Evolutionary conservation across 2,888 invertebrate genomes (phyloP).

Genomic region (Lottia scabra): DNA sequence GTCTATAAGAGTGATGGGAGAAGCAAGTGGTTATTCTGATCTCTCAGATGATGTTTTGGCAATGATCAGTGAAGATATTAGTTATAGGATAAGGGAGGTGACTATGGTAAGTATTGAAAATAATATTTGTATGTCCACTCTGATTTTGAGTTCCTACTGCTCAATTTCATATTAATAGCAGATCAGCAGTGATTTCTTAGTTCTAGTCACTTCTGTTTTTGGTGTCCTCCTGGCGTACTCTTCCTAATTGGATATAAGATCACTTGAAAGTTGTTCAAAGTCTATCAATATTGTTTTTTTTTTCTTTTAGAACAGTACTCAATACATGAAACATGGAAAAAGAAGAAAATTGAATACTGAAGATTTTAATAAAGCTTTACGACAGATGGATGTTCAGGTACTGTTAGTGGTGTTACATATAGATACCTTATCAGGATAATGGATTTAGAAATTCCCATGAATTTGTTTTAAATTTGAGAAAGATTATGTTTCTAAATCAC

Average conservation of each 20-base stretch:
- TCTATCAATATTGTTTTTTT: not conserved
- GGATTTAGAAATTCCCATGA: too few species aligned
- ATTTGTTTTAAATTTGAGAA: too few species aligned
- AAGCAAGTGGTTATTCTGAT: conserved; percentile 58
- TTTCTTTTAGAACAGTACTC: conserved; percentile 58
- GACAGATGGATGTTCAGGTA: conserved; percentile 64
- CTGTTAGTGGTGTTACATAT: not conserved
- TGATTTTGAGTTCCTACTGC: too few species aligned
- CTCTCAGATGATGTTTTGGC: conserved; percentile 60
- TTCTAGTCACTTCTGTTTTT: too few species aligned
- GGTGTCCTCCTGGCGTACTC: too few species aligned
- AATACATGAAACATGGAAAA: conserved; percentile 67
- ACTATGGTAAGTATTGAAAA: conserved; percentile 60
- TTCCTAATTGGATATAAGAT: too few species aligned
- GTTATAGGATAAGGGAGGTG: conserved; percentile 66
- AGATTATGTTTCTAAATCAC: too few species aligned
- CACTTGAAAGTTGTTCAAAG: too few species aligned
- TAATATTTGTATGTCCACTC: too few species aligned
- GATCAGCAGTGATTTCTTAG: too few species aligned
- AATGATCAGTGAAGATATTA: conserved; percentile 66
- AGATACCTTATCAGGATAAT: too few species aligned
- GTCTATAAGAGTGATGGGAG: conserved; percentile 57
- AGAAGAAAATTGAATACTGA: conserved; percentile 61
- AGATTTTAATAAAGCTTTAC: conserved; percentile 67
- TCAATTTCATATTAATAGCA: too few species aligned